phyloP scores from a whole-genome alignment of 2,888 invertebrate species.

The Proisotoma minuta region DNA sequence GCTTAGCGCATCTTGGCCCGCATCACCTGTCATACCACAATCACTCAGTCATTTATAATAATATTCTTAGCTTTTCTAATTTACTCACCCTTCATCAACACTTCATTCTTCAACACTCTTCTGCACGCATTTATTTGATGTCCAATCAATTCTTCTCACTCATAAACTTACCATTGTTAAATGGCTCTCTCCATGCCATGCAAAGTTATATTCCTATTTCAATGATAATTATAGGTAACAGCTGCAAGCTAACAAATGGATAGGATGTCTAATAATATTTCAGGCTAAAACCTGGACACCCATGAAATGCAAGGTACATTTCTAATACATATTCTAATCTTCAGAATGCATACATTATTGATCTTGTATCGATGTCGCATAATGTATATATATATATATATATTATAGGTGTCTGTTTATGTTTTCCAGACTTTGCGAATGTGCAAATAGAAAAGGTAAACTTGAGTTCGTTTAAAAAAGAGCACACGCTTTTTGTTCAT shows the following conservation, averaged over 20 bases:
- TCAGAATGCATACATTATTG: too few species aligned
- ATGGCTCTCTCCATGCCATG: neutral
- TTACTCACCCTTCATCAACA: conserved; percentile 20
- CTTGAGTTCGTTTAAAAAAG: too few species aligned
- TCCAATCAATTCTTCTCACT: conserved; percentile 8
- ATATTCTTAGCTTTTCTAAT: conserved; percentile 14
- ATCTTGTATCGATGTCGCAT: too few species aligned
- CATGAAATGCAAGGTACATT: too few species aligned
- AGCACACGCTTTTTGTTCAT: too few species aligned
- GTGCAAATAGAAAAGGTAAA: too few species aligned
- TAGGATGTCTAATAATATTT: neutral
- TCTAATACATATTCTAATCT: too few species aligned
- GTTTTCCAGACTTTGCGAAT: too few species aligned
- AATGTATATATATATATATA: too few species aligned
- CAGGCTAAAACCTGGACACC: too few species aligned
- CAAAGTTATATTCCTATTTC: neutral
- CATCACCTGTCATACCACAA: conserved; percentile 13
- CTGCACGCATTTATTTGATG: conserved; percentile 13
- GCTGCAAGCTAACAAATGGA: neutral
- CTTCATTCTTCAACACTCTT: conserved; percentile 10
- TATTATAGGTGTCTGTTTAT: too few species aligned
- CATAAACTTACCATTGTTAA: neutral
- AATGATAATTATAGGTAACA: neutral
- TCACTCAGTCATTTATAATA: conserved; percentile 12
- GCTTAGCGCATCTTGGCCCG: neutral